A percentile compares a stretch with the other conserved stretches of the same genome.
Evolutionary conservation across 2,113 vertebrate species (phyloP).

Genomic region (Myanophis thanlyinensis): DNA sequence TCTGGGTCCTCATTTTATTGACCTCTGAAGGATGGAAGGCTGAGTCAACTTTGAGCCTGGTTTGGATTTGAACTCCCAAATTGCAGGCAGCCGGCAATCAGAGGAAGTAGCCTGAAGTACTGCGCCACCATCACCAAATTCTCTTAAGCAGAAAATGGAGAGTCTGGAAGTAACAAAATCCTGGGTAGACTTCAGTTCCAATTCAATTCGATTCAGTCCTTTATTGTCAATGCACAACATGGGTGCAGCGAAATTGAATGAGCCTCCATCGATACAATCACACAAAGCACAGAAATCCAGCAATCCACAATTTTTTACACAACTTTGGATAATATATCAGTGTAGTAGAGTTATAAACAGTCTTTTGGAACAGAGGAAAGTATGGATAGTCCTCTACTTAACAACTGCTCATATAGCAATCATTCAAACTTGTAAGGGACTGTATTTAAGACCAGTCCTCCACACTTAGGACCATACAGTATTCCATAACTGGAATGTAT

Average conservation of each 20-base stretch:
- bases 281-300: no score
- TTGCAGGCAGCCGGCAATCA: no score
- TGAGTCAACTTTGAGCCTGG: no score
- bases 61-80: no score
- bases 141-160: not conserved
- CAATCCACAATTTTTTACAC: not conserved
- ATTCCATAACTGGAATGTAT: not conserved
- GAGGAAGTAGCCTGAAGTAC: no score
- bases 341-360: not conserved
- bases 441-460: not conserved
- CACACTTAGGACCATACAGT: not conserved
- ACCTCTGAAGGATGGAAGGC: no score
- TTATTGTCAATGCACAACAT: no score
- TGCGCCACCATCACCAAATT: no score
- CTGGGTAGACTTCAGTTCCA: not conserved
- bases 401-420: not conserved
- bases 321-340: not conserved
- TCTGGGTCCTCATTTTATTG: no score
- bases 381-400: not conserved
- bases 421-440: not conserved
- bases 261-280: no score
- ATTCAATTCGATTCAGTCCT: no score
- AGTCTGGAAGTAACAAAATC: not conserved
- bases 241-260: no score
- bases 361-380: not conserved